phyloP scores from a whole-genome alignment of 2,113 vertebrate genomes.

The Myocastor coypus region DNA sequence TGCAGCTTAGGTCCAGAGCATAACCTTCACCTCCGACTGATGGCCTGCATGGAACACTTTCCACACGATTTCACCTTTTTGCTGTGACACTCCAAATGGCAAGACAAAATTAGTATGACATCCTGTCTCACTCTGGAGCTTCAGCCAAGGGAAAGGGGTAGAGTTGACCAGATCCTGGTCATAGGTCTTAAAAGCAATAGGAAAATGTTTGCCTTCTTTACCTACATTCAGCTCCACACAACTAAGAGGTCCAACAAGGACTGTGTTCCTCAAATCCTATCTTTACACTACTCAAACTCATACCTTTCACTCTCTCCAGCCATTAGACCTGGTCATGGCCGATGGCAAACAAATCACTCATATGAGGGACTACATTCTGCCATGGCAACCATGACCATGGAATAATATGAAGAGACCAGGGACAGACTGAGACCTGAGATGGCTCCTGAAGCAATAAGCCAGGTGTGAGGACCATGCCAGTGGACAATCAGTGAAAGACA shows the following conservation, averaged over 20 bases:
- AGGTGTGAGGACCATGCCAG: neutral
- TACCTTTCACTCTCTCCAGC: neutral
- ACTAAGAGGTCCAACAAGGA: neutral
- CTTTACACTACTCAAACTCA: neutral
- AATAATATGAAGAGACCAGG: neutral
- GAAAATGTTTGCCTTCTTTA: neutral
- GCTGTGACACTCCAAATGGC: neutral
- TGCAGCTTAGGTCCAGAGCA: neutral
- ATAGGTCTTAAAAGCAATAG: neutral
- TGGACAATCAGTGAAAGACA: neutral
- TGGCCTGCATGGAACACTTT: neutral
- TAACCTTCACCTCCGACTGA: neutral
- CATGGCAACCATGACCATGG: neutral
- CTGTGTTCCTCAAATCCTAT: neutral
- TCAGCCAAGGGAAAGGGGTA: neutral
- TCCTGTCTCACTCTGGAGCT: neutral
- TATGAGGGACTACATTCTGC: neutral
- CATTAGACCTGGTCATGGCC: neutral
- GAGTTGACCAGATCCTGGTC: neutral
- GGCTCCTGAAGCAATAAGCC: neutral
- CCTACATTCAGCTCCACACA: neutral
- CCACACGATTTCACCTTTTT: neutral
- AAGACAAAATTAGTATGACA: neutral
- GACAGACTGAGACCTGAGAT: neutral
- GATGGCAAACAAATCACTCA: neutral